Evolutionary conservation across 2,888 invertebrate genomes (phyloP).

Genomic region (Drosophila emarginata): DNA sequence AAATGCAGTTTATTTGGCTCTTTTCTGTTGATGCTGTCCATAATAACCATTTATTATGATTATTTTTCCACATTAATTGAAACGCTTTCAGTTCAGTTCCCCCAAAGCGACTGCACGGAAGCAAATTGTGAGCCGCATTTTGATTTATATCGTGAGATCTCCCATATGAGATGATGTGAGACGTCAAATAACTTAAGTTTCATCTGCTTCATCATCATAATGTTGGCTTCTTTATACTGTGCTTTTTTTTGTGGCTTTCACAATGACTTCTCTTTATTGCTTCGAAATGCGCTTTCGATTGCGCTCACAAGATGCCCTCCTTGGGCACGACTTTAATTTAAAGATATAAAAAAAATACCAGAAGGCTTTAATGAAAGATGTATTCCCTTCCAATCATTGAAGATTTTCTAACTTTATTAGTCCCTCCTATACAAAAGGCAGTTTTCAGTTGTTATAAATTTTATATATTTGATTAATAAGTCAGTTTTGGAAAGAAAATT

Average conservation of each 20-base stretch:
- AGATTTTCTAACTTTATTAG: too few relatives aligned
- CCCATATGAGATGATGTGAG: slow-evolving; percentile 9
- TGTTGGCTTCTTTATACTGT: slow-evolving; percentile 19
- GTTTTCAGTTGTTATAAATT: too few relatives aligned
- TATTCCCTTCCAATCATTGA: too few relatives aligned
- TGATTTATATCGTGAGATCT: slow-evolving; percentile 45
- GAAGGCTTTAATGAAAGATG: not conserved
- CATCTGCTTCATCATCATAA: slow-evolving; percentile 19
- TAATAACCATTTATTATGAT: slow-evolving; percentile 44
- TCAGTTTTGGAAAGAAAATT: too few relatives aligned
- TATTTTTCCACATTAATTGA: slow-evolving; percentile 56
- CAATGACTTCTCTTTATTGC: slow-evolving; percentile 19
- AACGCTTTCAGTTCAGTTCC: slow-evolving; percentile 26
- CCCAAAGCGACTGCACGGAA: slow-evolving; percentile 47
- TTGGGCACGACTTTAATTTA: slow-evolving; percentile 43
- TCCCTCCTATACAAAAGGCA: too few relatives aligned
- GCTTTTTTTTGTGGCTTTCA: slow-evolving; percentile 15
- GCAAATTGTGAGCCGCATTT: slow-evolving; percentile 39
- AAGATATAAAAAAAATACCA: not conserved
- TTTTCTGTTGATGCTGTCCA: not conserved
- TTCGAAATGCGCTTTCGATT: slow-evolving; percentile 43
- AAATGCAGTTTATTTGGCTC: slow-evolving; percentile 3
- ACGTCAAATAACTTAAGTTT: slow-evolving; percentile 22
- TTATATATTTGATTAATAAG: too few relatives aligned
- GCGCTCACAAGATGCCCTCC: slow-evolving; percentile 48